Conservation (phyloP, 2,797 vertebrate genomes). For the Xerus rutilus region DNA sequence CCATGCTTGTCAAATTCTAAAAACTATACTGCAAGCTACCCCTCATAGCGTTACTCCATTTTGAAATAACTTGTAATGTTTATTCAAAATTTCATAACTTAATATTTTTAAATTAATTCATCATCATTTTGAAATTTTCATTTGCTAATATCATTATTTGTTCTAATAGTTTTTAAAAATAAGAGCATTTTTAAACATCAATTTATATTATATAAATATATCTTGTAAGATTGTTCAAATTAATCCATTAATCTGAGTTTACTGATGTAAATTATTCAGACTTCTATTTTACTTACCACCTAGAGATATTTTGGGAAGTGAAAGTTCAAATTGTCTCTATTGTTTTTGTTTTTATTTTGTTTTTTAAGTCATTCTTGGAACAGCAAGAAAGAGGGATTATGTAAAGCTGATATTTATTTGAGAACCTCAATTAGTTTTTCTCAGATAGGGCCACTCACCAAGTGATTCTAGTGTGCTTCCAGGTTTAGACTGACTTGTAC, state of each 20-base stretch:
- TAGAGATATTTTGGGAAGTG: not conserved
- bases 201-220: not conserved
- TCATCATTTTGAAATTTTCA: not conserved
- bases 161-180: conserved; percentile 32
- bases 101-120: conserved; percentile 39
- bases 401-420: not conserved
- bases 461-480: not conserved
- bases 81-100: conserved; percentile 20
- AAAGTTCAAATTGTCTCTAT: not conserved
- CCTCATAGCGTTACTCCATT: not conserved
- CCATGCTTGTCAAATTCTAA: conserved; percentile 27
- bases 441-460: not conserved
- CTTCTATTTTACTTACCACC: not conserved
- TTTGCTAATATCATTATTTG: not conserved
- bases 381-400: not conserved
- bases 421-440: not conserved
- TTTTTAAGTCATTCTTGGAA: not conserved
- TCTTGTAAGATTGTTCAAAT: not conserved
- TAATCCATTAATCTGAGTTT: not conserved
- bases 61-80: not conserved
- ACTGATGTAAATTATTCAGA: not conserved
- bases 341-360: not conserved
- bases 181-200: not conserved
- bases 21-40: not conserved
- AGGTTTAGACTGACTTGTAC: not conserved